Conservation (phyloP, 1,140 invertebrate species). For the Diorhabda elongata region DNA sequence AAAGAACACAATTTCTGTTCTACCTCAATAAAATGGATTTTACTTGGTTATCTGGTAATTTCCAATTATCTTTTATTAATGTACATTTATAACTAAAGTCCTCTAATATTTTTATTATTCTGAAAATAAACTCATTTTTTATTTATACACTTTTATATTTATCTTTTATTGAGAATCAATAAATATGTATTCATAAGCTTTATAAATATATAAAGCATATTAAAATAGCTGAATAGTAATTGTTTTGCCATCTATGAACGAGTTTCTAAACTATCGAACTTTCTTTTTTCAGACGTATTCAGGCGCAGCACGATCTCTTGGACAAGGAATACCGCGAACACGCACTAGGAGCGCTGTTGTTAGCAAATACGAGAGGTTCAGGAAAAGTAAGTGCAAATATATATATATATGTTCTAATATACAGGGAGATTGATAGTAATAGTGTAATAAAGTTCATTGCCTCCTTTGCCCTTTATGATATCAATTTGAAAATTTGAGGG, state of each 20-base stretch:
- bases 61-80: too few relatives aligned
- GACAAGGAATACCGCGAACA: conserved; percentile 67
- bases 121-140: not conserved
- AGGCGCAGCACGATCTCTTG: conserved; percentile 66
- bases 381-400: conserved; percentile 57
- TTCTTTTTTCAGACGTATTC: conserved; percentile 59
- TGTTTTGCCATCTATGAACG: not conserved
- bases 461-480: too few relatives aligned
- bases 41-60: too few relatives aligned
- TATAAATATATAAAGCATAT: not conserved
- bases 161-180: not conserved
- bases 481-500: too few relatives aligned
- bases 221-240: not conserved
- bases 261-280: not conserved
- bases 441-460: too few relatives aligned
- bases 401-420: not conserved
- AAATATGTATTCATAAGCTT: not conserved
- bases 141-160: not conserved
- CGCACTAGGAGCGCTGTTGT: conserved; percentile 62
- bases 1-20: too few relatives aligned
- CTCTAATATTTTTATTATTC: too few relatives aligned
- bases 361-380: conserved; percentile 59
- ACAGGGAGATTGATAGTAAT: too few relatives aligned
- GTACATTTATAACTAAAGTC: too few relatives aligned
- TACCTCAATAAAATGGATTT: too few relatives aligned